Evolutionary conservation across 2,113 vertebrate species (phyloP), one percentile per base, ranked within the genome.

Genomic region (Scomber scombrus): DNA sequence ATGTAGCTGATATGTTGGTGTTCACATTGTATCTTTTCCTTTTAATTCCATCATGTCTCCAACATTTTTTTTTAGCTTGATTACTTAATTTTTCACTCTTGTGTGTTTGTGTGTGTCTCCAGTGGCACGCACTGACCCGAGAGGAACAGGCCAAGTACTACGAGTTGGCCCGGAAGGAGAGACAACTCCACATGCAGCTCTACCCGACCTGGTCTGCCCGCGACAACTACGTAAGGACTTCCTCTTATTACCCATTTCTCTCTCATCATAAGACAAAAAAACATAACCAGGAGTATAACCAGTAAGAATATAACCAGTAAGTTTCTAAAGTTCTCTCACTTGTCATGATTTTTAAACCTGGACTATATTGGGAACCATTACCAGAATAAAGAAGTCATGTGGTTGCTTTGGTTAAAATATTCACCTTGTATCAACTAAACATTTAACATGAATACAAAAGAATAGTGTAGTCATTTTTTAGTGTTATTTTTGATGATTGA

Each of bases 91-190:
- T 40, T 40, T 40, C 1, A 16, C 12, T 7, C 34, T 40, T 64
- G 1, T 62, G 21, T 80, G 21, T 80, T 34, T 68, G 26, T 82
- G 15, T 80, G 3, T 86, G 62, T 72, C n/a, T 88, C 57, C 94
- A 99, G 98, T 99, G 98, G 98, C 98, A 99, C 0, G 98, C 98
- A 0, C 93, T 99, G 86, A 98, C 98, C 71, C 95, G 98, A 14
- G 98, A 99, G 93, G 98, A 99, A 26, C 98, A 99, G 81, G 97
- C 98, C 93, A 99, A 99, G 92, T 99, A 99, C 92, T 99, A 99
- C 12, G 98, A 99, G 93, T 89, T 99, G 94, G 98, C 98, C 70
- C 94, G 98, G 58, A 99, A 99, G 86, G 98, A 99, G 93, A 95
- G 98, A 94, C 98, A 99, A 93, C 97, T 99, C 72, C 98, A 99